Evolutionary conservation across 2,797 vertebrate species (phyloP), one percentile per base, ranked within the genome.

Genomic region (Nyctibius grandis): DNA sequence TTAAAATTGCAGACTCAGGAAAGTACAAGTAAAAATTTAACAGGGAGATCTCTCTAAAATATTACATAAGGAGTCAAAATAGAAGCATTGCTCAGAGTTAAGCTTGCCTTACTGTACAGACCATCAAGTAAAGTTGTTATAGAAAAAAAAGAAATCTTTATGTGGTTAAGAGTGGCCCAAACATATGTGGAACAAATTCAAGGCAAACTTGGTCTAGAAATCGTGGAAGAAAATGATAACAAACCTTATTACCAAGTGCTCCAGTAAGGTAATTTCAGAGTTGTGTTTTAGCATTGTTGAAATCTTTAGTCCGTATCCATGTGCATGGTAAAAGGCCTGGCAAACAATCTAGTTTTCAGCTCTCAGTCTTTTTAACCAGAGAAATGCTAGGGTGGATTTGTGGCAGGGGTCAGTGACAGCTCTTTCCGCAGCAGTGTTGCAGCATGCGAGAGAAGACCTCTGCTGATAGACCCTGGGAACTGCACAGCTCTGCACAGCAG

Each of bases 361-460:
- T 33, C 0, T 57, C 31, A 5, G 2, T 23, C 26, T 42, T 68
- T 68, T 47, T 19, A 21, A 18, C 16, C 40, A 56, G 45, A 67
- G 78, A 33, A 56, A 5, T 6, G 56, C 4, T 33, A 15, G 75
- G 36, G 44, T 48, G 63, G 31, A 22, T 40, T 65, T 61, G 72
- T 50, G 61, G 26, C 11, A 0, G 40, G 42, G 69, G 31, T 61
- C 68, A 34, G 33, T 7, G 22, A 21, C n/a, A 15, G 45, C 76
- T 31, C 26, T 40, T 47, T 29, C 45, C 6, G 23, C 83, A 50
- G 48, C 20, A 54, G 22, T 0, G 5, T 22, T 79, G 5, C 28
- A 15, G 91, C 1, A 19, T 44, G 63, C 5, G 3, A 29, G 70
- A 95, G 91, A 72, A 93, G 96, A 86, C 96, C 91, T 96, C 96